Evolutionary conservation across 2,888 invertebrate genomes (phyloP), one percentile per base, ranked within the genome.

Genomic region (Agrochola litura): DNA sequence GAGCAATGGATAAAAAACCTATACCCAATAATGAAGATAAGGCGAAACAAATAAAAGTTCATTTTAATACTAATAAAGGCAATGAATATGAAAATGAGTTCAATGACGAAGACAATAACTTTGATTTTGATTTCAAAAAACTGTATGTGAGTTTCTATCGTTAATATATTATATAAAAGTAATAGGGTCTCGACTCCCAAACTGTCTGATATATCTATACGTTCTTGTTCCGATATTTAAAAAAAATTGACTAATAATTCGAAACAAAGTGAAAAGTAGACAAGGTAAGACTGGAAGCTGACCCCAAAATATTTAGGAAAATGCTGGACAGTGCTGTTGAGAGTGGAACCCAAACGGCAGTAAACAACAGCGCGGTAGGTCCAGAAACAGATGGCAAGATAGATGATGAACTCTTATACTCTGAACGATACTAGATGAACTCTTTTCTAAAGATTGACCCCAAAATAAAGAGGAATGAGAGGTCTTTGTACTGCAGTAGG

Each of bases 81-180:
- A 19, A 43, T 74, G 43, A 68, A 69, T n/a, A 73, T 46, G 75
- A 72, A 19, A 52, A 64, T 14, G 68, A 70, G 2, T 78, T 78
- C 5, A 65, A 64, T 30, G 79, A 67, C 0, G 79, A 78, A 22
- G 84, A 79, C 9, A 83, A 83, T 8, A 67, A 83, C 25, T 68
- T 83, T 12, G 79, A 79, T 14, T 83, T 68, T 52, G 63, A 83
- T 78, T 68, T 79, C 37, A 43, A 67, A 56, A 79, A 79, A 63
- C 22, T 78, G 14, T 46, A 64, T 79, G 84, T 79, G 30, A 79
- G 79, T 79, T 65, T 61, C 37, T 58, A 30, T 6, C 19, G 0
- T 16, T 58, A 49, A 22, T 5, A 49, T 19, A 30, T 49, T 5
- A 49, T 19, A 30, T 66, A 49, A 30, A 22, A 19, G 19, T 66